These are phyloP conservation scores for Erythrocercus mccallii DNA, from an alignment of 2,113 vertebrate species.

Conservation along the genomic window DNA sequence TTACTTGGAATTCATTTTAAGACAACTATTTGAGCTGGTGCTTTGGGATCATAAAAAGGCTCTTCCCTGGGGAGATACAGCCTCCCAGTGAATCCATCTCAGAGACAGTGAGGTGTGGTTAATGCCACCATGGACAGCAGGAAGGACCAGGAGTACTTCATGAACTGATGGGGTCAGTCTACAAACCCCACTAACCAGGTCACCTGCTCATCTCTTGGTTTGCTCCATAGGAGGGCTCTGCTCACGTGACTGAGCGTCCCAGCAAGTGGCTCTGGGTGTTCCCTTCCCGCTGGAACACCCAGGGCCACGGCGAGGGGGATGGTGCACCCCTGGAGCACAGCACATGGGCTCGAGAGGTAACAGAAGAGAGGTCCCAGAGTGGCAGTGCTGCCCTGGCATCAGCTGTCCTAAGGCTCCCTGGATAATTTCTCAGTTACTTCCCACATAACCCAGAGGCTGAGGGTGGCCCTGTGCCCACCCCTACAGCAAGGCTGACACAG, in stretches of 20 bases:
- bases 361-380: accelerated
- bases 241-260: accelerated
- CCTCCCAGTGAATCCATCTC: background rate
- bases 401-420: background rate
- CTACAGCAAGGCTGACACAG: accelerated
- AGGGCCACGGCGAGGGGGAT: accelerated
- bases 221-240: background rate
- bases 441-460: background rate
- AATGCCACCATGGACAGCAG: background rate
- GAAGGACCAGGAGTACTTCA: background rate
- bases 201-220: background rate
- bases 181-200: background rate
- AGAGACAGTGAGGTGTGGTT: accelerated
- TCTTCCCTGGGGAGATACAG: background rate
- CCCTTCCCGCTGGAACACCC: background rate
- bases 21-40: background rate
- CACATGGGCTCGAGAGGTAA: background rate
- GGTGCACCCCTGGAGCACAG: background rate
- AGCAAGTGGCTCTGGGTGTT: background rate
- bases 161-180: background rate
- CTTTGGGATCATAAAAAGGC: background rate
- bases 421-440: background rate
- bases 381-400: background rate
- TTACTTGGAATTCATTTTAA: background rate
- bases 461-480: accelerated